Percentiles rank a stretch among this genome's conserved stretches.
Conservation (phyloP, 2,888 invertebrate species). For the Noctua fimbriata region DNA sequence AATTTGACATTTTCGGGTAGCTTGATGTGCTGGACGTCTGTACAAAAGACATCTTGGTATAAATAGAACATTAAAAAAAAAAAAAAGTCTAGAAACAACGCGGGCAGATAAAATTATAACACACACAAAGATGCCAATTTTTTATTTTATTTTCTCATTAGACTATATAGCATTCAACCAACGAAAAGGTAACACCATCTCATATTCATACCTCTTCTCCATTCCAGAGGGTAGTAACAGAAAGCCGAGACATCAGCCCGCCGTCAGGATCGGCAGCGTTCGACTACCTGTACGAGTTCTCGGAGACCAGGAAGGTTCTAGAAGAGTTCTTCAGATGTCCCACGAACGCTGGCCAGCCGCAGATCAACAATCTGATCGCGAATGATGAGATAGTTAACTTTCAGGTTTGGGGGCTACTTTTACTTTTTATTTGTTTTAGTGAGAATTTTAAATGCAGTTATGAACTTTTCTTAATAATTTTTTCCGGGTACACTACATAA, state of each 20-base stretch:
- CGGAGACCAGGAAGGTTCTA: constrained; percentile 97
- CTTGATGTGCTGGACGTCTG: no score
- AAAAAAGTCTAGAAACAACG: neutral
- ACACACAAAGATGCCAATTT: neutral
- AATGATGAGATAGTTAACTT: constrained; percentile 87
- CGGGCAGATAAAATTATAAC: neutral
- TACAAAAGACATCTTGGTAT: neutral
- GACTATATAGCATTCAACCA: neutral
- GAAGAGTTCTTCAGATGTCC: constrained; percentile 98
- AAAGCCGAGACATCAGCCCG: constrained; percentile 86
- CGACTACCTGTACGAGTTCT: constrained; percentile 97
- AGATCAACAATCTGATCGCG: constrained; percentile 69
- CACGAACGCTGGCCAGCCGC: constrained; percentile 84
- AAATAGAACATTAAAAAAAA: neutral
- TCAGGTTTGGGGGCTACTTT: constrained; percentile 71
- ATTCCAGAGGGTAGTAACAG: constrained; percentile 87
- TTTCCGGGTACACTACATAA: no score
- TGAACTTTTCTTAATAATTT: neutral
- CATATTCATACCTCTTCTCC: neutral
- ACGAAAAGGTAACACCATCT: constrained; percentile 9
- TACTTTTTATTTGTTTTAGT: neutral
- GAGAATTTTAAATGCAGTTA: no score
- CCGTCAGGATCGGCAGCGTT: constrained; percentile 91
- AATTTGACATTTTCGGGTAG: no score
- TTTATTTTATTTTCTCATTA: neutral